phyloP scores from a whole-genome alignment of 23 tunicate genomes.

The Halocynthia aurantium region DNA sequence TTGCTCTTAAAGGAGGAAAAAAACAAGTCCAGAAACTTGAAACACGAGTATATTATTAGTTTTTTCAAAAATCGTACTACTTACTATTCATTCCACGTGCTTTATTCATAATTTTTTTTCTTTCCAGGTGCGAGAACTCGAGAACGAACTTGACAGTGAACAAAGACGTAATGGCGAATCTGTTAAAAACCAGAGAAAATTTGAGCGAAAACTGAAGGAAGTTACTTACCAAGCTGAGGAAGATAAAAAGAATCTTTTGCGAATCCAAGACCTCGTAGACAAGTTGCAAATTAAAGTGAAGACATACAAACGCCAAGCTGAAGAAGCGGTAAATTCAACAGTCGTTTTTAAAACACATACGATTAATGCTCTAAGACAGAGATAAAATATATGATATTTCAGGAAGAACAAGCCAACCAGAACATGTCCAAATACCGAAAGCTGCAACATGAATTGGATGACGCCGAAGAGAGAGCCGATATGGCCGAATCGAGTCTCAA shows the following conservation, averaged over 20 bases:
- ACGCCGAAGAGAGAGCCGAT: conserved; percentile 90
- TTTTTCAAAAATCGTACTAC: background rate
- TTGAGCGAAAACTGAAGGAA: conserved; percentile 67
- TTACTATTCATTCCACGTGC: background rate
- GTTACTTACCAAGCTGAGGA: conserved; percentile 72
- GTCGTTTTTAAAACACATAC: background rate
- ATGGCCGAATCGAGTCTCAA: conserved; percentile 85
- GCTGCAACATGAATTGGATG: conserved; percentile 83
- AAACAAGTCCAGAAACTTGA: conserved; percentile 38
- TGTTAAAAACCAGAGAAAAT: conserved; percentile 69
- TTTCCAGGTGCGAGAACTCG: conserved; percentile 84
- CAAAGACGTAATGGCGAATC: conserved; percentile 83
- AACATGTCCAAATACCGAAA: conserved; percentile 68
- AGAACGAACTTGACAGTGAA: conserved; percentile 91
- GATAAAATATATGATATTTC: background rate
- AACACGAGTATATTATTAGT: conserved; percentile 1
- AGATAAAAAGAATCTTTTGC: conserved; percentile 89
- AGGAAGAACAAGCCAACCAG: conserved; percentile 82
- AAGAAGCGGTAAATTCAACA: conserved; percentile 70
- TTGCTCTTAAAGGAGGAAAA: conserved; percentile 78
- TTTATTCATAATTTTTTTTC: background rate
- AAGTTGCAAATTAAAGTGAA: conserved; percentile 93
- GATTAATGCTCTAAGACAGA: background rate
- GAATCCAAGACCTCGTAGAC: conserved; percentile 95
- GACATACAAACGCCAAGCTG: conserved; percentile 96